Evolutionary conservation across 1,140 invertebrate species (phyloP).

Genomic region (Diploscapter pachys): DNA sequence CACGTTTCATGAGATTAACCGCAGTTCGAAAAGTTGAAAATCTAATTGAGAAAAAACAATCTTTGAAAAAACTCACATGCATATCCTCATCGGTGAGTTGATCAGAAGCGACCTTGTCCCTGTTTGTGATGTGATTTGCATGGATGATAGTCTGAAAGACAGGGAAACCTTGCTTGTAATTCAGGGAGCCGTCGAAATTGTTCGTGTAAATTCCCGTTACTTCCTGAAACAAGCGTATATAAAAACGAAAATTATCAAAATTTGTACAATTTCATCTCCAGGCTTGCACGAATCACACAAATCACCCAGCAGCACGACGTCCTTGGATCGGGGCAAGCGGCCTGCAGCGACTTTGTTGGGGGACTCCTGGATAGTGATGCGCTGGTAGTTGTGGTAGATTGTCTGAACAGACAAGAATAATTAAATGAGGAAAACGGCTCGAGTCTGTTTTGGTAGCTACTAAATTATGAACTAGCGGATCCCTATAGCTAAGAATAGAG

Average conservation of each 20-base stretch:
- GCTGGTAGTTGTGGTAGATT: slow-evolving; percentile 95
- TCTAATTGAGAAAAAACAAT: background rate
- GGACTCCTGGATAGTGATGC: slow-evolving; percentile 94
- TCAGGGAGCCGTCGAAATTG: slow-evolving; percentile 94
- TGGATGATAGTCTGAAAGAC: slow-evolving; percentile 96
- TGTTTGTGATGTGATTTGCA: slow-evolving; percentile 90
- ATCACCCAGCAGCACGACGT: slow-evolving; percentile 89
- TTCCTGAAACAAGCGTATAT: slow-evolving; percentile 60
- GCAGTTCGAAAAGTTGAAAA: too few relatives aligned
- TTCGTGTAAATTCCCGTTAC: slow-evolving; percentile 89
- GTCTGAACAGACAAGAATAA: slow-evolving; percentile 69
- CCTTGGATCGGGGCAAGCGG: slow-evolving; percentile 93
- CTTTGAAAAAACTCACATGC: slow-evolving; percentile 63
- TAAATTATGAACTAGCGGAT: background rate
- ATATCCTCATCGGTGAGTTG: slow-evolving; percentile 94
- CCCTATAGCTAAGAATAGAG: background rate
- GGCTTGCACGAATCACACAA: slow-evolving; percentile 94
- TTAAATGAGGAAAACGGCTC: background rate
- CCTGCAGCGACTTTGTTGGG: slow-evolving; percentile 81
- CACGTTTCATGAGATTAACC: too few relatives aligned
- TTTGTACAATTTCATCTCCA: slow-evolving; percentile 84
- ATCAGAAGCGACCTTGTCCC: slow-evolving; percentile 83
- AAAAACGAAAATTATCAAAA: slow-evolving; percentile 32
- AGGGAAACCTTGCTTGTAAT: slow-evolving; percentile 85
- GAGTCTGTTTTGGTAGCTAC: background rate